A percentile compares a stretch with the other conserved stretches of the same genome.
These are phyloP conservation scores for Plotosus lineatus DNA, from an alignment of 2,113 vertebrate species.

Conservation along the genomic window DNA sequence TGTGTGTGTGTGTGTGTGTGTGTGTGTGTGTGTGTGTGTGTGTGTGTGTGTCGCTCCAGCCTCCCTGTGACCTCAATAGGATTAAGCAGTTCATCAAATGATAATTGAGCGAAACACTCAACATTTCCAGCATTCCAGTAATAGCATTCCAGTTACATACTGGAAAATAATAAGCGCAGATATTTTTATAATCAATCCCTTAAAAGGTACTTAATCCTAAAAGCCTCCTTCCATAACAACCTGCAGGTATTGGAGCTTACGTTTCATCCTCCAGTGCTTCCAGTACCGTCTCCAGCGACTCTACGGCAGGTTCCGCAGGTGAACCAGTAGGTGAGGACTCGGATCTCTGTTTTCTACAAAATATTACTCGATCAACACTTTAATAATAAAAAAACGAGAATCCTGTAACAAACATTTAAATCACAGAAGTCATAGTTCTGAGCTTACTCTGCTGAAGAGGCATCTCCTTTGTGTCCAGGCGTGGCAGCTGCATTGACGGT, in stretches of 20 bases:
- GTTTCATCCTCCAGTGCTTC: constrained; percentile 90
- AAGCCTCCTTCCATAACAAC: background rate
- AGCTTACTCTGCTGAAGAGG: constrained; percentile 75
- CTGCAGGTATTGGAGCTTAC: constrained; percentile 68
- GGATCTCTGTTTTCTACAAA: constrained; percentile 67
- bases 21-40: too few species aligned
- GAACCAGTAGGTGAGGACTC: constrained; percentile 65
- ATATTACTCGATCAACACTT: constrained; percentile 1
- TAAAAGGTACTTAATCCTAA: background rate
- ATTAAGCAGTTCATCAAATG: too few species aligned
- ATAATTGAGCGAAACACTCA: too few species aligned
- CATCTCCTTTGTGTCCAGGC: constrained; percentile 77
- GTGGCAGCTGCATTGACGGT: constrained; percentile 52
- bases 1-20: too few species aligned
- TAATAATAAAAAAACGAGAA: background rate
- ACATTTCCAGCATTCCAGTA: background rate
- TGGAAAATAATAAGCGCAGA: background rate
- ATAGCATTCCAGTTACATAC: background rate
- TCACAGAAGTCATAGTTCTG: background rate
- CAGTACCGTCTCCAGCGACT: constrained; percentile 88
- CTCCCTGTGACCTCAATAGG: too few species aligned
- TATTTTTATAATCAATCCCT: background rate
- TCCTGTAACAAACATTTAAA: constrained; percentile 43
- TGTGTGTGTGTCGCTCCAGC: too few species aligned
- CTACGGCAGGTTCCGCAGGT: constrained; percentile 77